These are phyloP conservation scores for Argyrosomus japonicus DNA, from an alignment of 2,113 vertebrate genomes.

Conservation along the genomic window DNA sequence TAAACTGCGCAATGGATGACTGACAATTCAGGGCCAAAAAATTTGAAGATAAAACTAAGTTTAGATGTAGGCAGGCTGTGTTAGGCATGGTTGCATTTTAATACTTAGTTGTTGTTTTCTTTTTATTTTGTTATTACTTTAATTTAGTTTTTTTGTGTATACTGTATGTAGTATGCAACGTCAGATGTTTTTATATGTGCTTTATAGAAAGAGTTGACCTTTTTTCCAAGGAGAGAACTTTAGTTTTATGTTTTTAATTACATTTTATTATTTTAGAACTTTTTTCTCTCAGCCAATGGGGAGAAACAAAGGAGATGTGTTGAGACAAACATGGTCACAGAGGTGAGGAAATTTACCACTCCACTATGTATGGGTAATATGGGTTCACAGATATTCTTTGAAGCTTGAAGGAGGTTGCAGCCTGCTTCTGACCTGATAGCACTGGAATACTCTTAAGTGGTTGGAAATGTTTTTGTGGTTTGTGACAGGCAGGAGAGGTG, in stretches of 20 bases:
- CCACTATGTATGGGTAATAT: neutral
- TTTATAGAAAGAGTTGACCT: constrained; percentile 3
- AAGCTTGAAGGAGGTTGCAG: constrained; percentile 21
- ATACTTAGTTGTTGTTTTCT: too few relatives aligned
- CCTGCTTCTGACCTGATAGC: constrained; percentile 31
- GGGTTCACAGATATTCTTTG: constrained; percentile 21
- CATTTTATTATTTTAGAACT: neutral
- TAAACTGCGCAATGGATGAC: neutral
- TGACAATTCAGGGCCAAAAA: neutral
- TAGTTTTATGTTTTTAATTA: constrained; percentile 29
- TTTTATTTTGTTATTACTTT: neutral
- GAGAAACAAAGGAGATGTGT: constrained; percentile 10
- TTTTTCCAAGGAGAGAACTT: neutral
- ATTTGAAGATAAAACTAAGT: neutral
- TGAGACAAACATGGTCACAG: constrained; percentile 18
- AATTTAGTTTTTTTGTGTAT: neutral
- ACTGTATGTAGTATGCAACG: neutral
- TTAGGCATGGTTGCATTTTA: neutral
- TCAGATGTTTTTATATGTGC: neutral
- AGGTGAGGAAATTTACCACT: constrained; percentile 25
- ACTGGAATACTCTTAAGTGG: neutral
- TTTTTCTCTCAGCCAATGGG: constrained; percentile 8
- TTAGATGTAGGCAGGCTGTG: too few relatives aligned
- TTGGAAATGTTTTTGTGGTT: constrained; percentile 10
- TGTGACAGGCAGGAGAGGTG: constrained; percentile 26